Base-by-base conservation (phyloP, 2,797 vertebrate genomes). In the Aeoliscus strigatus region DNA sequence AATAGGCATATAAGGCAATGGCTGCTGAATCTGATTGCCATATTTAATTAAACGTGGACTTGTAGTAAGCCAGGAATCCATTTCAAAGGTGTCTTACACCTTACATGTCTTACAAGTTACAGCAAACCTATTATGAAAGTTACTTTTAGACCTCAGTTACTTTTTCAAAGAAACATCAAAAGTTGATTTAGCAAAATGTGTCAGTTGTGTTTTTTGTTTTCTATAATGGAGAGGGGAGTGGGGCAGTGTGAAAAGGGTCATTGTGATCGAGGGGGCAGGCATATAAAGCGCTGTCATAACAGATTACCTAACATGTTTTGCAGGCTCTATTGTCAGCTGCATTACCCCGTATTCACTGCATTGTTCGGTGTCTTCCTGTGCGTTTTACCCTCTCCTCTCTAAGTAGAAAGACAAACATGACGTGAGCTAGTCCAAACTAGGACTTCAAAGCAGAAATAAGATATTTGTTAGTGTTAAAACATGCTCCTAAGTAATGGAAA, bases 311-410 rank as follows among this genome's bases (percentile, higher is more conserved):
- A 87, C 79, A 75, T 73, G 69, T 84, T 77, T 67, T 70, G 61
- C 66, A 74, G 77, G 39, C 49, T 60, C 41, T 46, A 65, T 73
- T 54, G 63, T 82, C 65, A 61, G 12, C 74, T 66, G 60, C 56
- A 55, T 16, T 58, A 56, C 55, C 70, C 77, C 58, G 51, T 54
- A 62, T 82, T 85, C 68, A 73, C 26, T 31, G 39, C 59, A 79
- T 87, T 87, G 82, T 87, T 82, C 75, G 32, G 63, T 64, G 69
- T 77, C 74, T 84, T 88, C 85, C 79, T 86, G 75, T 71, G 39
- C 41, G 48, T 52, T 67, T 50, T 57, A 30, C 4, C 18, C 15
- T 51, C 55, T 32, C 44, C 60, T 69, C 31, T 27, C 41, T 45
- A 39, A 12, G 50, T 51, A n/a, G 59, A 63, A 66, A 66, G 40